Evolutionary conservation across 2,888 invertebrate genomes (phyloP).

Genomic region (Patella caerulea): DNA sequence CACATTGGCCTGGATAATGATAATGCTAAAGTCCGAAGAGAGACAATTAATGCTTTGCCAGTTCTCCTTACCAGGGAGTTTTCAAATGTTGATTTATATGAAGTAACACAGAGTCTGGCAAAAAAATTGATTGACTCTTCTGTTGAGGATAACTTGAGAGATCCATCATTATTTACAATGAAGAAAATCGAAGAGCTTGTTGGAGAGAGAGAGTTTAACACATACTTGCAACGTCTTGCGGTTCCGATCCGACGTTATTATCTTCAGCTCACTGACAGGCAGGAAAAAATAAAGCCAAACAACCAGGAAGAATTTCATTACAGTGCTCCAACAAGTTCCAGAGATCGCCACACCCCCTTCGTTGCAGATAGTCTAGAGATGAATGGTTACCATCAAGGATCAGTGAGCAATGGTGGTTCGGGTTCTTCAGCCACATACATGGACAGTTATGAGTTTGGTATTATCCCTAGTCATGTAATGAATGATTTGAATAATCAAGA

Average conservation of each 20-base stretch:
- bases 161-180: constrained; percentile 67
- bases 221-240: constrained; percentile 62
- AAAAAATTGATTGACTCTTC: constrained; percentile 63
- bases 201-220: constrained; percentile 68
- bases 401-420: background rate
- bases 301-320: constrained; percentile 22
- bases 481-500: constrained; percentile 74
- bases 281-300: constrained; percentile 28
- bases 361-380: constrained; percentile 18
- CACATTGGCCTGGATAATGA: constrained; percentile 70
- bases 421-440: constrained; percentile 44
- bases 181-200: constrained; percentile 70
- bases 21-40: constrained; percentile 67
- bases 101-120: constrained; percentile 67
- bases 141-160: constrained; percentile 64
- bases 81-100: constrained; percentile 68
- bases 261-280: constrained; percentile 51
- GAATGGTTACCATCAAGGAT: constrained; percentile 28
- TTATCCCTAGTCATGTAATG: constrained; percentile 72
- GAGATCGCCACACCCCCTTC: constrained; percentile 13
- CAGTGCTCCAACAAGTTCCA: constrained; percentile 22
- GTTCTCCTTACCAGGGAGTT: constrained; percentile 72
- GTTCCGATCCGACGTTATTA: constrained; percentile 58
- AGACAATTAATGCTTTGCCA: constrained; percentile 70
- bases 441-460: constrained; percentile 68